Percentiles rank a stretch among this genome's conserved stretches.
These are phyloP conservation scores for Protaetia brevitarsis DNA, from an alignment of 1,140 invertebrate species.

Conservation along the genomic window DNA sequence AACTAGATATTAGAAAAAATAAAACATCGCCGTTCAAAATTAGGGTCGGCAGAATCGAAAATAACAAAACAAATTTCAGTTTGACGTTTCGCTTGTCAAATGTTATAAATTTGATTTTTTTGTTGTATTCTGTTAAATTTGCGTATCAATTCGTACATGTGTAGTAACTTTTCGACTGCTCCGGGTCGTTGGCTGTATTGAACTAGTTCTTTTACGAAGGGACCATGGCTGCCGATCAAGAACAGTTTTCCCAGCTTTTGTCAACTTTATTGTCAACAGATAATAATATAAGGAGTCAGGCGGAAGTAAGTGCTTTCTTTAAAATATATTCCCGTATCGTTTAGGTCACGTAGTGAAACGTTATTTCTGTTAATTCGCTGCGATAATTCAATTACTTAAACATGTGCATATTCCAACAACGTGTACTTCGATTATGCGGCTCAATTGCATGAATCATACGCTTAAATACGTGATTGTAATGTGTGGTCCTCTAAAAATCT, in stretches of 20 bases:
- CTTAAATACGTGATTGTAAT: neutral
- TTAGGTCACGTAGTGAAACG: neutral
- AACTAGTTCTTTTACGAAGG: slow-evolving; percentile 39
- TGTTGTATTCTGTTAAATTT: slow-evolving; percentile 24
- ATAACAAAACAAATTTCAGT: slow-evolving; percentile 16
- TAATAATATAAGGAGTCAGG: slow-evolving; percentile 79
- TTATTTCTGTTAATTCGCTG: neutral
- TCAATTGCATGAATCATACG: neutral
- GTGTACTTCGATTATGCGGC: neutral
- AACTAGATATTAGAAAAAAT: neutral
- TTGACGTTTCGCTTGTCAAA: slow-evolving; percentile 16
- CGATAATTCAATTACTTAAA: neutral
- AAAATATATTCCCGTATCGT: neutral
- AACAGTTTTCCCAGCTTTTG: slow-evolving; percentile 82
- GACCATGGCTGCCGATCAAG: slow-evolving; percentile 71
- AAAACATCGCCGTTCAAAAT: neutral
- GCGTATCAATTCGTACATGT: slow-evolving; percentile 11
- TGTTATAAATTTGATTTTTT: slow-evolving; percentile 22
- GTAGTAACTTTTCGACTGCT: slow-evolving; percentile 16
- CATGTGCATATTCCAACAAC: slow-evolving; percentile 4
- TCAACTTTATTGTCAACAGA: slow-evolving; percentile 80
- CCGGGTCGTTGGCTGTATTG: slow-evolving; percentile 27
- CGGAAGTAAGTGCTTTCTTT: slow-evolving; percentile 71
- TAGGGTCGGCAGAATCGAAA: neutral
- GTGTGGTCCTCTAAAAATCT: too few species aligned